Base-by-base conservation (phyloP, 2,113 vertebrate genomes). In the Onychorhynchus coronatus region DNA sequence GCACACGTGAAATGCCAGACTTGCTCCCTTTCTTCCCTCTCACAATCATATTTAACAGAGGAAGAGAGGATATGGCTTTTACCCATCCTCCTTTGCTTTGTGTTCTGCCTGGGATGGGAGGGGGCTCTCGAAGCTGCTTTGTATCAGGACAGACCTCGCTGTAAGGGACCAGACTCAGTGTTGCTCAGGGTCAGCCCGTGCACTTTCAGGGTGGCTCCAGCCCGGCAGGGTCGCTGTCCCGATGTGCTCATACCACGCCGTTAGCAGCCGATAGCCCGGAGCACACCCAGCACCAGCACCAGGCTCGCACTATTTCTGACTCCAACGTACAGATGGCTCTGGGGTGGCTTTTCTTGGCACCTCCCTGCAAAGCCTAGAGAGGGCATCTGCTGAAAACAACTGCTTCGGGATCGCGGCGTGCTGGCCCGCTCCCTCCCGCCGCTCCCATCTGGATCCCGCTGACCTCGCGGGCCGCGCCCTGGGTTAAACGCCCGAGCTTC, bases 291-390 rank as follows among this genome's bases (percentile, higher is more conserved):
- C 12, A 4, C 33, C 6, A 8, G 67, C 93, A 19, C 89, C 91
- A 76, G 89, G 22, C 88, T 91, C 8, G 75, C 82, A 14, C 91
- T 47, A 0, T 55, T 92, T 17, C 68, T 71, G 75, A 65, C 95
- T 94, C 86, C 83, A 7, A 88, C 59, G 85, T 94, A 41, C 96
- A 96, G 96, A 95, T 97, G 96, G 96, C 95, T 96, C 88, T 5
- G 76, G 85, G 93, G 83, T 91, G 95, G 92, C 93, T 96, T 79
- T 91, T 92, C 92, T 92, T 93, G 94, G 96, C 96, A 91, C 92
- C 88, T 92, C 80, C 74, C 58, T 2, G 88, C 58, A 1, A 33
- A 93, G 56, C 80, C 95, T 62, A 47, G 93, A 39, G 83, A 89
- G 93, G 96, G 94, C 93, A 94, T 97, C 93, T 94, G 94, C 96